These are phyloP conservation scores for Sarcophaga subvicina DNA, from an alignment of 2,888 invertebrate genomes.

Conservation along the genomic window DNA sequence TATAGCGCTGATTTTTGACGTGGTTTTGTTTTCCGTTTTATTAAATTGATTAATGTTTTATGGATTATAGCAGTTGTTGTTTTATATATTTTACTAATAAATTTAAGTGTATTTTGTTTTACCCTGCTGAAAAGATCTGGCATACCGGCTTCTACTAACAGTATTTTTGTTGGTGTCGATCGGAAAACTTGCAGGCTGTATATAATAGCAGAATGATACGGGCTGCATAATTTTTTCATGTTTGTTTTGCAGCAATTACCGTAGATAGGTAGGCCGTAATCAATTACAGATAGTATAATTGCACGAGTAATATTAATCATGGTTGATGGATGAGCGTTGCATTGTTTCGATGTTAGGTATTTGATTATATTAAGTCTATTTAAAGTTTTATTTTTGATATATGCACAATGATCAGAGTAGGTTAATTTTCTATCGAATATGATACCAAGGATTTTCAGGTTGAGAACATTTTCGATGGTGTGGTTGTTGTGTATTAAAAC, in stretches of 20 bases:
- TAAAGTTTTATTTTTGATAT: neutral
- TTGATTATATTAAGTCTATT: neutral
- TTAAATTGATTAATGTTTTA: too few species aligned
- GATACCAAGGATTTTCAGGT: neutral
- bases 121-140: neutral
- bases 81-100: too few species aligned
- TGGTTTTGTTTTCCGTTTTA: too few species aligned
- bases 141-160: neutral
- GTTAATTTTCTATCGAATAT: neutral
- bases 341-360: neutral
- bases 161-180: neutral
- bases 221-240: neutral
- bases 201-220: constrained; percentile 7
- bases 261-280: neutral
- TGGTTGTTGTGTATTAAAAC: neutral
- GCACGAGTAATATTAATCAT: neutral
- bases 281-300: neutral
- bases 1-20: too few species aligned
- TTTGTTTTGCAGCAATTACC: neutral
- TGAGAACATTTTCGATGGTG: neutral
- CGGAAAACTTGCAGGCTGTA: constrained; percentile 5
- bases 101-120: too few species aligned
- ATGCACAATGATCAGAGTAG: neutral
- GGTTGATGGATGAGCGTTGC: neutral
- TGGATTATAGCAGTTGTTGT: too few species aligned